These are phyloP conservation scores for Nymphicus hollandicus DNA, from an alignment of 2,113 vertebrate genomes.

Conservation along the genomic window DNA sequence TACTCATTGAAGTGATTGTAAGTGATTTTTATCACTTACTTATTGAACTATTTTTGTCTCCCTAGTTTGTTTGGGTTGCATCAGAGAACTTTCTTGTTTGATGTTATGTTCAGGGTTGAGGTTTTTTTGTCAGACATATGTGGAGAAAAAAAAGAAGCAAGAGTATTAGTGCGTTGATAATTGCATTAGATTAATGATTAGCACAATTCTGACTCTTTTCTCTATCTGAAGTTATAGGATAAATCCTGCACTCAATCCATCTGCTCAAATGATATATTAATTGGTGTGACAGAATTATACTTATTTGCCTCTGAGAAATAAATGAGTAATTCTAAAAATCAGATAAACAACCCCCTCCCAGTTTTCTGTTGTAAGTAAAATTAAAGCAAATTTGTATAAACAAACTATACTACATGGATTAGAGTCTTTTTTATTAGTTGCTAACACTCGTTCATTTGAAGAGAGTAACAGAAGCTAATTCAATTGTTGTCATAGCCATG, in stretches of 20 bases:
- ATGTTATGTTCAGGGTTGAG: neutral
- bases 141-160: neutral
- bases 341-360: fast-evolving
- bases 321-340: neutral
- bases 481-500: neutral
- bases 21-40: neutral
- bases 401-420: neutral
- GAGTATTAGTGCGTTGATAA: neutral
- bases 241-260: neutral
- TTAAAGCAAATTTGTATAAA: neutral
- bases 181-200: neutral
- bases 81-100: neutral
- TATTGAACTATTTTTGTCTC: neutral
- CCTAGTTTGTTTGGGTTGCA: neutral
- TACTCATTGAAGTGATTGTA: neutral
- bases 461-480: neutral
- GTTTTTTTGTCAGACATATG: neutral
- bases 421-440: neutral
- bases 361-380: neutral
- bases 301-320: neutral
- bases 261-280: neutral
- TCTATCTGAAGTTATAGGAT: neutral
- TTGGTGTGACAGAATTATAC: neutral
- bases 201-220: neutral
- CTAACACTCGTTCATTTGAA: neutral